Conservation (phyloP, 2,113 vertebrate species). For the Brachypodius melanocephalos region DNA sequence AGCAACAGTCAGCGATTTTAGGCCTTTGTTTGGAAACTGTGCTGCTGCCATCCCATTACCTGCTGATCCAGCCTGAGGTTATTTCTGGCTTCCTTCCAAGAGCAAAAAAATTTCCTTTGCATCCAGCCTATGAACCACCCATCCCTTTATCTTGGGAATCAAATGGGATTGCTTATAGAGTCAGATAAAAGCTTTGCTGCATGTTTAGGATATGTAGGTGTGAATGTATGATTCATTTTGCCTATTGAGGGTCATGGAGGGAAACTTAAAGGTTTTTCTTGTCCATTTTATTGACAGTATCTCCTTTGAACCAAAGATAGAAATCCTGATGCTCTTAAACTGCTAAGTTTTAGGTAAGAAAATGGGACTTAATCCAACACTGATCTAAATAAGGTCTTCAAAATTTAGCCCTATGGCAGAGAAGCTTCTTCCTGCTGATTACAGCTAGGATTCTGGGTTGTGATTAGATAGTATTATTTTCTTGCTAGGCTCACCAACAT, state of each 20-base stretch:
- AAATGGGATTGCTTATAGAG: background rate
- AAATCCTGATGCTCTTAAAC: background rate
- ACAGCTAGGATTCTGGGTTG: background rate
- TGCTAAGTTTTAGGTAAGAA: background rate
- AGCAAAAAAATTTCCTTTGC: background rate
- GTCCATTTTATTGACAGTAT: background rate
- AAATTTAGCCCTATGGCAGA: background rate
- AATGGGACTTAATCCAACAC: background rate
- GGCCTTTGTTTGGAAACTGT: background rate
- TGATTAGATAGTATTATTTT: background rate
- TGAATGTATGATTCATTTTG: background rate
- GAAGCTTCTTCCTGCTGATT: background rate
- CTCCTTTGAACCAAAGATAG: background rate
- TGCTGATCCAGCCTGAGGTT: background rate
- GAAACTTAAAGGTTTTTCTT: background rate
- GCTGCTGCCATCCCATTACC: background rate
- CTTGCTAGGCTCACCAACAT: background rate
- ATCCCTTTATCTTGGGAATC: background rate
- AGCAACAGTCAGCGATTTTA: background rate
- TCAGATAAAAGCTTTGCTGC: background rate
- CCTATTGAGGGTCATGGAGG: background rate
- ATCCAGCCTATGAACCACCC: background rate
- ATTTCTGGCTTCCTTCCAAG: background rate
- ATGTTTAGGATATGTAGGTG: background rate
- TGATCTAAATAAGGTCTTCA: background rate